A percentile compares a stretch with the other conserved stretches of the same genome.
These are phyloP conservation scores for Leguminivora glycinivorella DNA, from an alignment of 1,140 invertebrate genomes.

Conservation along the genomic window DNA sequence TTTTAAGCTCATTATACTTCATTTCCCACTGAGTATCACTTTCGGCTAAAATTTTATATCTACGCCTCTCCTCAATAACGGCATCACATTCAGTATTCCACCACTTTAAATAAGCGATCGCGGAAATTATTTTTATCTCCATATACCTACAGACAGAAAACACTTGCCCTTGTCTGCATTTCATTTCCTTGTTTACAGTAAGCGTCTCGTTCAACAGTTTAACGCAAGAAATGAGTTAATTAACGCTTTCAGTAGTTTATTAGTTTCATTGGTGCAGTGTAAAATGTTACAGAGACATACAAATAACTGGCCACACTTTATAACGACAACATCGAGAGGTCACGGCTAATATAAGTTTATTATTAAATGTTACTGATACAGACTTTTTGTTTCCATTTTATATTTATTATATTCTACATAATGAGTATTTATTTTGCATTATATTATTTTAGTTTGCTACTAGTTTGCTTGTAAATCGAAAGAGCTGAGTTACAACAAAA, in stretches of 20 bases:
- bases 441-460: too few species aligned
- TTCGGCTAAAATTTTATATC: too few species aligned
- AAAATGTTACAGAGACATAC: neutral
- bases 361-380: neutral
- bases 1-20: too few species aligned
- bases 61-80: too few species aligned
- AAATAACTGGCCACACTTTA: neutral
- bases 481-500: too few species aligned
- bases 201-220: slow-evolving; percentile 9
- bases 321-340: neutral
- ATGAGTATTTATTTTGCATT: too few species aligned
- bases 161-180: neutral
- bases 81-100: too few species aligned
- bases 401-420: neutral
- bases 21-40: too few species aligned
- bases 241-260: slow-evolving; percentile 14
- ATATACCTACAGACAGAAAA: slow-evolving; percentile 3
- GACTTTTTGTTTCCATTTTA: neutral
- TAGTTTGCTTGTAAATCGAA: too few species aligned
- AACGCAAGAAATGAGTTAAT: slow-evolving; percentile 4
- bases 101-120: too few species aligned
- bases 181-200: slow-evolving; percentile 22
- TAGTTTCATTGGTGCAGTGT: neutral
- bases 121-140: neutral
- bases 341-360: neutral